A percentile compares a stretch with the other conserved stretches of the same genome.
Conservation (phyloP, 1,140 invertebrate species). For the Mya arenaria region DNA sequence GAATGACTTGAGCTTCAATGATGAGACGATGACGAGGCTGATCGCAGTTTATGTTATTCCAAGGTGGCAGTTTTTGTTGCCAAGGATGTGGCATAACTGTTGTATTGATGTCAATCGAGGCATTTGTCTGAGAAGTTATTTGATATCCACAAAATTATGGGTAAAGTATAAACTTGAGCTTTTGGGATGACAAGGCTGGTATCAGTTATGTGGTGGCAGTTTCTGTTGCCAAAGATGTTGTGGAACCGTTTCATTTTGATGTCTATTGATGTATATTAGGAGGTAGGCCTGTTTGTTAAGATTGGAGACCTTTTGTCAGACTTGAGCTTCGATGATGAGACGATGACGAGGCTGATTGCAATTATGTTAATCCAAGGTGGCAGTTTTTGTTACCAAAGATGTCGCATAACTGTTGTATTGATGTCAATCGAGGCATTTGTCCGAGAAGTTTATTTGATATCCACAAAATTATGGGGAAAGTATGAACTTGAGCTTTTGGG, state of each 20-base stretch:
- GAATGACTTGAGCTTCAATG: constrained; percentile 3
- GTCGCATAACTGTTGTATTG: not conserved
- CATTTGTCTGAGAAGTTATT: too few relatives aligned
- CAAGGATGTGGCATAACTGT: not conserved
- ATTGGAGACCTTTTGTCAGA: not conserved
- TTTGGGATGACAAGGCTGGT: constrained; percentile 31
- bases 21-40: constrained; percentile 42
- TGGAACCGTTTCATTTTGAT: not conserved
- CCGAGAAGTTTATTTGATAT: not conserved
- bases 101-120: not conserved
- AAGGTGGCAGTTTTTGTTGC: not conserved
- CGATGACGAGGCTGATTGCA: constrained; percentile 34
- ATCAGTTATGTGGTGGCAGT: not conserved
- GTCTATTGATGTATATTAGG: too few relatives aligned
- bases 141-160: too few relatives aligned
- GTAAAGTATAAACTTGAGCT: too few relatives aligned
- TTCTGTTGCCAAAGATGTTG: not conserved
- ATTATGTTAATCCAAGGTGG: not conserved
- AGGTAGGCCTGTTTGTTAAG: too few relatives aligned
- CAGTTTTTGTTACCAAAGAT: constrained; percentile 17
- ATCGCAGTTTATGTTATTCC: not conserved
- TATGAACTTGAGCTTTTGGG: not conserved
- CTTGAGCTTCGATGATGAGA: constrained; percentile 24
- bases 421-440: constrained; percentile 41
- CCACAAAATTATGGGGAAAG: not conserved